A percentile compares a stretch with the other conserved stretches of the same genome.
Conservation (phyloP, 2,888 invertebrate genomes). For the Coenonympha arcania region DNA sequence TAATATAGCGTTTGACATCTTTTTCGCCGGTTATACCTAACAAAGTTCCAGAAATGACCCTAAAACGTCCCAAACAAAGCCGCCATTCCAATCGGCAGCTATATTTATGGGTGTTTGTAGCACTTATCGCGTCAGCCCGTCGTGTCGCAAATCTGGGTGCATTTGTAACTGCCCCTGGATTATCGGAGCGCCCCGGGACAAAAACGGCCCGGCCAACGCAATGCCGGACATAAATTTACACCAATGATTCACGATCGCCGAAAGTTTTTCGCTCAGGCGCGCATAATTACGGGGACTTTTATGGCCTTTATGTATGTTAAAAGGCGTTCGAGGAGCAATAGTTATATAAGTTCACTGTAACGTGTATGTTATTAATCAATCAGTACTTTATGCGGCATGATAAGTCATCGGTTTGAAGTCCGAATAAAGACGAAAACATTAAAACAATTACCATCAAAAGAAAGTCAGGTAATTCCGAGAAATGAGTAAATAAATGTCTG, state of each 20-base stretch:
- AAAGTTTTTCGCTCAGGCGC: constrained; percentile 59
- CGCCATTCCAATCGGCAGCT: constrained; percentile 3
- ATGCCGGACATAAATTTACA: constrained; percentile 61
- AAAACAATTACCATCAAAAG: no score
- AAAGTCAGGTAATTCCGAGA: no score
- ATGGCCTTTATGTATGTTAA: constrained; percentile 16
- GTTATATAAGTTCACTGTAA: background rate
- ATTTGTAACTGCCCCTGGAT: constrained; percentile 56
- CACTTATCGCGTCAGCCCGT: constrained; percentile 37
- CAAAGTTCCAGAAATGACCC: background rate
- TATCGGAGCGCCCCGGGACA: constrained; percentile 56
- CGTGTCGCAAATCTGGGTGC: constrained; percentile 51
- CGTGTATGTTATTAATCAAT: background rate
- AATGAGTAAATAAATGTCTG: no score
- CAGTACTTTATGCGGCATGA: background rate
- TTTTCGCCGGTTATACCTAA: no score
- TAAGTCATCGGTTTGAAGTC: no score
- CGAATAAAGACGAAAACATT: no score
- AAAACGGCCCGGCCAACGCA: constrained; percentile 47
- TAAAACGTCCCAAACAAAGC: background rate
- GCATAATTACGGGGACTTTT: constrained; percentile 58
- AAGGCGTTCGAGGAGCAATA: constrained; percentile 1
- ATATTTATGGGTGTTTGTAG: constrained; percentile 24
- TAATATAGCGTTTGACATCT: no score
- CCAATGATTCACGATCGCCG: constrained; percentile 69